phyloP scores from a whole-genome alignment of 2,888 invertebrate species.

The Eucera pruinosa region DNA sequence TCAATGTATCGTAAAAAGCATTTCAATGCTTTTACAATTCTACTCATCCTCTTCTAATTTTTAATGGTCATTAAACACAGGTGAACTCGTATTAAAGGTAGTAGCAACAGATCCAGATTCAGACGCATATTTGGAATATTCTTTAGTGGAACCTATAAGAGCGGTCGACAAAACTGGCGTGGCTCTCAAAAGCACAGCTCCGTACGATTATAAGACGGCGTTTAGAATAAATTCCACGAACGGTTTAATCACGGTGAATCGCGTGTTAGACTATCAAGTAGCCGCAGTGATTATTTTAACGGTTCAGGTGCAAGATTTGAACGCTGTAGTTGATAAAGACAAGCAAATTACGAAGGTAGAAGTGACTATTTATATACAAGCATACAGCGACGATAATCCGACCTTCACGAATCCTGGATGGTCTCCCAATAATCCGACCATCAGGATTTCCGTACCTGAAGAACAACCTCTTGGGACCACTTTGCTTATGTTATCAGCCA shows the following conservation, averaged over 20 bases:
- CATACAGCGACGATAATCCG: slow-evolving; percentile 91
- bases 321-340: slow-evolving; percentile 88
- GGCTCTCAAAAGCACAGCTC: slow-evolving; percentile 87
- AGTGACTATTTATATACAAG: slow-evolving; percentile 91
- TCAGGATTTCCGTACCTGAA: slow-evolving; percentile 89
- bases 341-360: slow-evolving; percentile 88
- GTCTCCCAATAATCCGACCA: slow-evolving; percentile 89
- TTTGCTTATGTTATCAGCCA: slow-evolving; percentile 88
- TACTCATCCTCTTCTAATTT: no score
- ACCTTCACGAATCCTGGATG: slow-evolving; percentile 90
- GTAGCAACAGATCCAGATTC: slow-evolving; percentile 90
- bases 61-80: slow-evolving; percentile 69
- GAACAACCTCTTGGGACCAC: slow-evolving; percentile 91
- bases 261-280: slow-evolving; percentile 89
- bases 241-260: slow-evolving; percentile 89
- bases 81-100: slow-evolving; percentile 87
- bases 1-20: no score
- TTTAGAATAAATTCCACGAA: slow-evolving; percentile 89
- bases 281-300: slow-evolving; percentile 91
- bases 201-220: slow-evolving; percentile 88
- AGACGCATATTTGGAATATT: slow-evolving; percentile 89
- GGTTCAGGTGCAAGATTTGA: slow-evolving; percentile 89
- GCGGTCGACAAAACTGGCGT: slow-evolving; percentile 92
- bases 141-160: slow-evolving; percentile 88
- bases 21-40: no score